A percentile compares a stretch with the other conserved stretches of the same genome.
Conservation (phyloP, 2,797 vertebrate genomes). For the Mormyrops attenuatus region DNA sequence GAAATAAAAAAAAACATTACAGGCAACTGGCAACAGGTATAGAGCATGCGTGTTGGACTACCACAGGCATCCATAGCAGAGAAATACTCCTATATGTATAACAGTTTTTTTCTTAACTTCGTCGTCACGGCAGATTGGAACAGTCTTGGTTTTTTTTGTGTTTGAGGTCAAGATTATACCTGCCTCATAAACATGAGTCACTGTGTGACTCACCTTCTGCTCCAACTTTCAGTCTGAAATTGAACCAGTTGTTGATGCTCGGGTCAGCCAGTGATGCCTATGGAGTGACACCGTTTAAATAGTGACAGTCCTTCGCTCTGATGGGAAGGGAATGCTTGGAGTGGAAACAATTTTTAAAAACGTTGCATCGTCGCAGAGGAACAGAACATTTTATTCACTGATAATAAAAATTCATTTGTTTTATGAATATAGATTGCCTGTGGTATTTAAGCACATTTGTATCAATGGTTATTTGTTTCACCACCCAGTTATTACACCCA, state of each 20-base stretch:
- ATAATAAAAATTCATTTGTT: background rate
- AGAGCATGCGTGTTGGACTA: background rate
- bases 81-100: background rate
- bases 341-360: background rate
- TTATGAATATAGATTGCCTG: background rate
- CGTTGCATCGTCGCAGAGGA: background rate
- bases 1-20: background rate
- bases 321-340: background rate
- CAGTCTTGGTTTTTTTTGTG: background rate
- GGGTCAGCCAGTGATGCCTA: background rate
- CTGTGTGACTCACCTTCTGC: background rate
- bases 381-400: background rate
- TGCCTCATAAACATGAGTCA: background rate
- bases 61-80: background rate
- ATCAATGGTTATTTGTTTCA: background rate
- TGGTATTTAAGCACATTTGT: background rate
- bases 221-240: background rate
- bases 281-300: background rate
- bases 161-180: background rate
- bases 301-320: background rate
- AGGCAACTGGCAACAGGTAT: background rate
- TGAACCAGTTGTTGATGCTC: background rate
- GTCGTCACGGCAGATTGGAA: background rate
- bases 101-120: background rate
- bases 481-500: background rate